Percentiles rank a stretch among this genome's conserved stretches.
Conservation (phyloP, 2,888 invertebrate genomes). For the Cenopis cana region DNA sequence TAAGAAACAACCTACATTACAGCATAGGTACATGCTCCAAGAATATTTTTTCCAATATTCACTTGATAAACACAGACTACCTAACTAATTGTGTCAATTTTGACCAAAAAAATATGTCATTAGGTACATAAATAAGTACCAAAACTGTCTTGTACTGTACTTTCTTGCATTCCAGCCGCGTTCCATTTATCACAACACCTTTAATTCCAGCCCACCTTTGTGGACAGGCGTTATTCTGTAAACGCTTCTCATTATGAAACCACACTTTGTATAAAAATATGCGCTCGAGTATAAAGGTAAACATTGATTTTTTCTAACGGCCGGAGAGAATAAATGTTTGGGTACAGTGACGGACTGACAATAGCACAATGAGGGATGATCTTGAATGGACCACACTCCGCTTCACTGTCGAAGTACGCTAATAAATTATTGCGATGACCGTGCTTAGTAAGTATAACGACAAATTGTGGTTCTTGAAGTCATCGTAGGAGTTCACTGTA, state of each 20-base stretch:
- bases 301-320: conserved; percentile 77
- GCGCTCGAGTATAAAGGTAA: conserved; percentile 83
- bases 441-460: conserved; percentile 28
- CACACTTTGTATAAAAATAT: conserved; percentile 83
- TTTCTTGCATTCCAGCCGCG: conserved; percentile 53
- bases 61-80: too few species aligned
- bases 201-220: conserved; percentile 78
- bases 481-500: conserved; percentile 1
- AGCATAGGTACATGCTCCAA: too few species aligned
- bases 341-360: conserved; percentile 78
- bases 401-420: conserved; percentile 49
- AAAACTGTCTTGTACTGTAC: conserved; percentile 54
- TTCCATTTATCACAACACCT: conserved; percentile 75
- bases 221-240: conserved; percentile 83
- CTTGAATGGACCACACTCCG: conserved; percentile 81
- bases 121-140: background rate
- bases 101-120: background rate
- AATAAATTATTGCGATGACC: conserved; percentile 59
- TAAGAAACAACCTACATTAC: too few species aligned
- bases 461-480: conserved; percentile 29
- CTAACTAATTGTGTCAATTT: background rate
- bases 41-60: too few species aligned
- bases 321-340: conserved; percentile 81
- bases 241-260: conserved; percentile 80
- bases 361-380: conserved; percentile 75